phyloP scores from a whole-genome alignment of 2,888 invertebrate species.

The Acrobasis suavella region DNA sequence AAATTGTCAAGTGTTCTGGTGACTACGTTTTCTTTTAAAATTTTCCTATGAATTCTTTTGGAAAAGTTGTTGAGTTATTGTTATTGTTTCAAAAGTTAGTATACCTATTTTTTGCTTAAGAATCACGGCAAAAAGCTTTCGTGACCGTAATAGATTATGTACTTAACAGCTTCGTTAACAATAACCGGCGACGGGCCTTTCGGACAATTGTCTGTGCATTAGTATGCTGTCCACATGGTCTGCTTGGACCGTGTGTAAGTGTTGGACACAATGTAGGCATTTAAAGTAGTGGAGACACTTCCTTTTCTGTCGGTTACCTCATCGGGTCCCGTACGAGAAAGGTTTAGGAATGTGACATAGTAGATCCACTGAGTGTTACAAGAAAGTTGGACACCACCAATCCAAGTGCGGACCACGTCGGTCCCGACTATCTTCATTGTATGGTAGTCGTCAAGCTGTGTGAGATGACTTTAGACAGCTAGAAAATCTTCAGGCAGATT shows the following conservation, averaged over 20 bases:
- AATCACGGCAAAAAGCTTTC: not conserved
- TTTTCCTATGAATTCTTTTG: no score
- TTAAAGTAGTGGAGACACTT: constrained; percentile 42
- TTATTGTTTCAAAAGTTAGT: no score
- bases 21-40: no score
- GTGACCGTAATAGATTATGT: constrained; percentile 21
- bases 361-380: no score
- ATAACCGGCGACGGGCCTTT: constrained; percentile 9
- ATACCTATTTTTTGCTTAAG: no score
- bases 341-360: not conserved
- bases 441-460: not conserved
- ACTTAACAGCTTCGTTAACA: constrained; percentile 5
- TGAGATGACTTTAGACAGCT: no score
- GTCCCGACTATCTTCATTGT: not conserved
- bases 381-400: no score
- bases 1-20: no score
- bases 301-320: constrained; percentile 34
- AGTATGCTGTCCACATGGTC: constrained; percentile 5
- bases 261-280: constrained; percentile 46
- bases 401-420: no score
- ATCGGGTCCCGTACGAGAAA: constrained; percentile 3
- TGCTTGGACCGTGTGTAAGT: not conserved
- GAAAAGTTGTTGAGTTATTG: no score
- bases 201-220: constrained; percentile 10
- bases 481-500: no score